A percentile compares a stretch with the other conserved stretches of the same genome.
These are phyloP conservation scores for Oxycera nigricornis DNA, from an alignment of 2,888 invertebrate genomes.

Conservation along the genomic window DNA sequence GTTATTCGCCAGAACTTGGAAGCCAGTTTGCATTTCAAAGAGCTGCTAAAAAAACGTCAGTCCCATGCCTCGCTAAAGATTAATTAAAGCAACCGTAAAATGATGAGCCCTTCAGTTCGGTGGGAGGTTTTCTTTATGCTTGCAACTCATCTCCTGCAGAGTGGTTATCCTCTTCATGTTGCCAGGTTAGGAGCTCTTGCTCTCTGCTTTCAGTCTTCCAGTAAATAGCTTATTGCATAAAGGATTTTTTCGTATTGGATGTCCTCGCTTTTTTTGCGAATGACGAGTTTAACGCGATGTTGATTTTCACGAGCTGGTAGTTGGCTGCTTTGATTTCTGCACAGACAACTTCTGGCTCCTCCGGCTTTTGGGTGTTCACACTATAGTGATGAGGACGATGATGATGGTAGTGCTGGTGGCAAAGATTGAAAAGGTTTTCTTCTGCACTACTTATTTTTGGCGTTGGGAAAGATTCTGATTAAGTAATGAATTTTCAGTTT, in stretches of 20 bases:
- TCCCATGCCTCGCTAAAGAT: neutral
- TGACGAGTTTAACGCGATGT: neutral
- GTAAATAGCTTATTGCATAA: neutral
- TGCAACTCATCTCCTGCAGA: neutral
- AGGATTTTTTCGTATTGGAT: neutral
- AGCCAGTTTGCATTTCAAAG: neutral
- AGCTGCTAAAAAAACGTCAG: neutral
- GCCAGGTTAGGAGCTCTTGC: neutral
- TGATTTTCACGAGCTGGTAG: neutral
- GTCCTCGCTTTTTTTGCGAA: neutral
- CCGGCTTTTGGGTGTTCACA: too few relatives aligned
- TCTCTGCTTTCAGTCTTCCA: neutral
- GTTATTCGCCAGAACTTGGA: neutral
- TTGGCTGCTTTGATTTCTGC: neutral
- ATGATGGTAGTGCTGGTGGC: neutral
- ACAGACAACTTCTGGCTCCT: too few relatives aligned
- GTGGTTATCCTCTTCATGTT: neutral
- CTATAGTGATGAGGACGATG: too few relatives aligned
- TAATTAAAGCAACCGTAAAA: slow-evolving; percentile 12
- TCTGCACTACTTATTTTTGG: slow-evolving; percentile 8
- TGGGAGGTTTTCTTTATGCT: neutral
- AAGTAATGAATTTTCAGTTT: neutral
- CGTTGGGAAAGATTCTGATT: neutral
- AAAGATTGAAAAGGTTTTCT: slow-evolving; percentile 10
- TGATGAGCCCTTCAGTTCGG: neutral